A percentile compares a stretch with the other conserved stretches of the same genome.
Conservation (phyloP, 2,797 vertebrate species). For the Tympanoctomys barrerae region DNA sequence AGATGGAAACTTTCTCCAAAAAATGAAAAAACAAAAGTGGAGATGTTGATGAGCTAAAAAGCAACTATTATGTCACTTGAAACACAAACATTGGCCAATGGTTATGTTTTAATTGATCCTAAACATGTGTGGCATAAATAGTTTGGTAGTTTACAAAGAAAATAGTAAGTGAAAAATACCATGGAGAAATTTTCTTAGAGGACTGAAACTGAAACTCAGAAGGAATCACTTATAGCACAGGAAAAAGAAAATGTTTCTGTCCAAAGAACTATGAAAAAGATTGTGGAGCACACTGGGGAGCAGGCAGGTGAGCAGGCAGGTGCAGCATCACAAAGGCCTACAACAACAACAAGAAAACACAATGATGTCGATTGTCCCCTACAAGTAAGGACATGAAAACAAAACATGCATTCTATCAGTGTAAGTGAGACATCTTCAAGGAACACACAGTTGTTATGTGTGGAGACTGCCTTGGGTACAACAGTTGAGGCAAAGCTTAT, state of each 20-base stretch:
- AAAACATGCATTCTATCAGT: neutral
- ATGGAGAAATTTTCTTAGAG: neutral
- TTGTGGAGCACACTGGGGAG: neutral
- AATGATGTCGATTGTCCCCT: neutral
- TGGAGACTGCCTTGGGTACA: no score
- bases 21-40: neutral
- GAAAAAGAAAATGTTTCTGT: neutral
- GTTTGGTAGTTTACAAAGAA: neutral
- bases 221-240: neutral
- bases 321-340: neutral
- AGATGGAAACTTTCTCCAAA: neutral
- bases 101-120: neutral
- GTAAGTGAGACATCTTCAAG: neutral
- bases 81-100: neutral
- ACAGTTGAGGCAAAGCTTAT: no score
- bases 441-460: no score
- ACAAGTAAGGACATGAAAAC: neutral
- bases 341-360: neutral
- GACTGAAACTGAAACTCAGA: neutral
- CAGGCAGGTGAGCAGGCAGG: neutral
- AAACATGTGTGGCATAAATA: neutral
- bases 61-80: neutral
- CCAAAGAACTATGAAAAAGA: neutral
- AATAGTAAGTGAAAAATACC: neutral
- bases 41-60: neutral